Evolutionary conservation across 2,113 vertebrate species (phyloP).

Genomic region (Solea senegalensis): DNA sequence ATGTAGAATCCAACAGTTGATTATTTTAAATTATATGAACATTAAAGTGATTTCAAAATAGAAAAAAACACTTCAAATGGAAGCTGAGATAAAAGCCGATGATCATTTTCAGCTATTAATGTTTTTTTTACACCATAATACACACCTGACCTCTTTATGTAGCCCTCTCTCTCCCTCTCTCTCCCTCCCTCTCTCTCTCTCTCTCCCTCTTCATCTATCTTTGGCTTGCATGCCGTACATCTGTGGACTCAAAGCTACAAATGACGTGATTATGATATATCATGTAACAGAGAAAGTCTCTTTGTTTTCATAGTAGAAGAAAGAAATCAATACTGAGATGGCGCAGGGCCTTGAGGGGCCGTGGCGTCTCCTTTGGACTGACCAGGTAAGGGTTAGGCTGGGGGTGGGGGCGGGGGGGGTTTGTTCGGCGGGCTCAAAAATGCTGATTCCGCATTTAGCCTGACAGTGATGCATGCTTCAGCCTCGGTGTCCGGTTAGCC

Average conservation of each 20-base stretch:
- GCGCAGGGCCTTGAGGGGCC: constrained; percentile 62
- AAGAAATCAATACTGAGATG: constrained; percentile 83
- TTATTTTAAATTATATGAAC: too few species aligned
- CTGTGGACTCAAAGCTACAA: constrained; percentile 82
- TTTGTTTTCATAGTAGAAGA: constrained; percentile 79
- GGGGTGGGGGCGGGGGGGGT: constrained; percentile 11
- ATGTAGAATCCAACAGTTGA: too few species aligned
- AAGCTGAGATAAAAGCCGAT: constrained; percentile 22
- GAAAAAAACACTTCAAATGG: neutral
- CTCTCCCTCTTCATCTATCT: neutral
- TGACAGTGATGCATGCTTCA: constrained; percentile 83
- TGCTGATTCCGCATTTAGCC: constrained; percentile 81
- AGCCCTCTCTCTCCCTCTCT: constrained; percentile 7
- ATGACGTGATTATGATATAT: constrained; percentile 89
- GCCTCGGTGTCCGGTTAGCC: constrained; percentile 45
- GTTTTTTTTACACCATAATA: neutral
- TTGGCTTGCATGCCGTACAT: constrained; percentile 58
- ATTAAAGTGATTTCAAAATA: too few species aligned
- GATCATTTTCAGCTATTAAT: constrained; percentile 5
- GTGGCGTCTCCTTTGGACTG: constrained; percentile 51
- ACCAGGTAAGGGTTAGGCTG: constrained; percentile 67
- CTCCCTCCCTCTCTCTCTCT: constrained; percentile 20
- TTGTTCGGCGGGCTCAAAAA: constrained; percentile 63
- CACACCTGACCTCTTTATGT: constrained; percentile 25
- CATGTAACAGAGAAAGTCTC: constrained; percentile 85